These are phyloP conservation scores for Heliconius erato DNA, from an alignment of 2,888 invertebrate genomes.

Conservation along the genomic window DNA sequence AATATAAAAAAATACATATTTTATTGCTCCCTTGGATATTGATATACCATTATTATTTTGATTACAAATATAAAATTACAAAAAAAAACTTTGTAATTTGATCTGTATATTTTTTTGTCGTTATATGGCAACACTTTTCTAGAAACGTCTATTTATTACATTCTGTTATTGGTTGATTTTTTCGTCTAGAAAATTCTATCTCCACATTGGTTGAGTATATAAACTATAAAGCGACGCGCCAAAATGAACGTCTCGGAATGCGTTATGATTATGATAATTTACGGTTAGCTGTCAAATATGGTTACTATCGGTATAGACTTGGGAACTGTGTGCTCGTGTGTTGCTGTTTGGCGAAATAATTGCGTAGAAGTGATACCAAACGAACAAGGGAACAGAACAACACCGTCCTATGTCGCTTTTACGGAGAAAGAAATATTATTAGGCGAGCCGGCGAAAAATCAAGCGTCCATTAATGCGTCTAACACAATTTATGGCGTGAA, in stretches of 20 bases:
- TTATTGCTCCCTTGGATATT: too few species aligned
- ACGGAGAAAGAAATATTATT: slow-evolving; percentile 66
- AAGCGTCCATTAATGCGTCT: slow-evolving; percentile 65
- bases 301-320: slow-evolving; percentile 75
- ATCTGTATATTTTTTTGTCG: too few species aligned
- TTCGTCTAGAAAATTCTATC: slow-evolving; percentile 65
- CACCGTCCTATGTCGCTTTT: slow-evolving; percentile 74
- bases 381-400: slow-evolving; percentile 69
- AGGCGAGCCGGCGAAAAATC: slow-evolving; percentile 72
- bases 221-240: slow-evolving; percentile 57
- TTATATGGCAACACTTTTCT: slow-evolving; percentile 63
- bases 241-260: slow-evolving; percentile 55
- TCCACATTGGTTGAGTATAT: slow-evolving; percentile 65
- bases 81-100: too few species aligned
- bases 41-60: too few species aligned
- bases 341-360: slow-evolving; percentile 71
- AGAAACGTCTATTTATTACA: slow-evolving; percentile 60
- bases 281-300: slow-evolving; percentile 56
- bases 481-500: slow-evolving; percentile 75
- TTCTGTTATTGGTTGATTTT: slow-evolving; percentile 63
- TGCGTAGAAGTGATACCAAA: slow-evolving; percentile 71
- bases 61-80: too few species aligned
- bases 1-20: too few species aligned
- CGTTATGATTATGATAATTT: not conserved
- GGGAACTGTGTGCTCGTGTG: slow-evolving; percentile 72